Conservation (phyloP, 2,888 invertebrate species). For the Volucella bombylans region DNA sequence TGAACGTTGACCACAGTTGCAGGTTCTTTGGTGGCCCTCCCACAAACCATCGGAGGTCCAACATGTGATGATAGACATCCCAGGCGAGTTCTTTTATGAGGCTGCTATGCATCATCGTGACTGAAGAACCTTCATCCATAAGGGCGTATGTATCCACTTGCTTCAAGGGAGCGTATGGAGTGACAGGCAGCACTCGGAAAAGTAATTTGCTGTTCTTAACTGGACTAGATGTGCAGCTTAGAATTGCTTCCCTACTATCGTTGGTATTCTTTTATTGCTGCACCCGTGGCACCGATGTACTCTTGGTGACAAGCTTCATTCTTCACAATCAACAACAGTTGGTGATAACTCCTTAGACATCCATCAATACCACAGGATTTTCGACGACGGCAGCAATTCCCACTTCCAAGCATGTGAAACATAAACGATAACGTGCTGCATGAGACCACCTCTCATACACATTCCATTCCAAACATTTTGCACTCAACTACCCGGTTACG, state of each 20-base stretch:
- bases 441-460: too few relatives aligned
- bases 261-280: neutral
- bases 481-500: too few relatives aligned
- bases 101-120: too few relatives aligned
- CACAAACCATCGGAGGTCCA: too few relatives aligned
- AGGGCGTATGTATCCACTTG: neutral
- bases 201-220: slow-evolving; percentile 24
- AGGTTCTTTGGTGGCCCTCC: too few relatives aligned
- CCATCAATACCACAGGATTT: slow-evolving; percentile 5
- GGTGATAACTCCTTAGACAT: slow-evolving; percentile 29
- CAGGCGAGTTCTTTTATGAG: too few relatives aligned
- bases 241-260: slow-evolving; percentile 21
- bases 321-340: slow-evolving; percentile 21
- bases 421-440: too few relatives aligned
- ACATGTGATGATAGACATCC: too few relatives aligned
- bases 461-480: too few relatives aligned
- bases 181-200: slow-evolving; percentile 59
- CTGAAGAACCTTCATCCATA: too few relatives aligned
- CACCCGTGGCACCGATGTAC: neutral
- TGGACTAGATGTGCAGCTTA: slow-evolving; percentile 33
- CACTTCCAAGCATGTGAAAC: neutral
- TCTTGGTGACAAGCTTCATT: neutral
- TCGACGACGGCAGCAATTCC: slow-evolving; percentile 4
- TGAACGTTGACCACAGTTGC: too few relatives aligned
- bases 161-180: slow-evolving; percentile 38